Conservation (phyloP, 2,797 vertebrate genomes). For the Eremophila alpestris region DNA sequence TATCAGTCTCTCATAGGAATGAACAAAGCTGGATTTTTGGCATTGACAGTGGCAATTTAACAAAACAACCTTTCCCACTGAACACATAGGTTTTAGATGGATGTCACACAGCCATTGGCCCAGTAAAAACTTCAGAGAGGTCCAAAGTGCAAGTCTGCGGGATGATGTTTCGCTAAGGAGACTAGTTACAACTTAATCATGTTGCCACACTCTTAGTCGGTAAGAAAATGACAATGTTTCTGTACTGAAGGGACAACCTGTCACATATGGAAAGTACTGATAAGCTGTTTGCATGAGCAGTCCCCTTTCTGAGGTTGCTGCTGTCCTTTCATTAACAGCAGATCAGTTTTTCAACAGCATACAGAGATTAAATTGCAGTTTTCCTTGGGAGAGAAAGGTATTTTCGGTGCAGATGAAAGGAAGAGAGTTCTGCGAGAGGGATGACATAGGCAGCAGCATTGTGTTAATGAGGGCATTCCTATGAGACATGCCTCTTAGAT, state of each 20-base stretch:
- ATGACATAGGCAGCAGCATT: not conserved
- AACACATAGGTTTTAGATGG: not conserved
- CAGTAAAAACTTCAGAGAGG: not conserved
- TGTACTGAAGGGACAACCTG: not conserved
- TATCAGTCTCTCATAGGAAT: not conserved
- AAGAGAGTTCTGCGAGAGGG: not conserved
- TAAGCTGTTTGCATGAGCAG: not conserved
- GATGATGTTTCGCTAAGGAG: not conserved
- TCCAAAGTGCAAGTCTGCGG: not conserved
- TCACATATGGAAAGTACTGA: not conserved
- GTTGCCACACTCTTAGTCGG: fast-evolving
- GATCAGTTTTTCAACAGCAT: not conserved
- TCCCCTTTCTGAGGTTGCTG: not conserved
- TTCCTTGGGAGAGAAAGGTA: not conserved
- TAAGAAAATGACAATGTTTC: not conserved
- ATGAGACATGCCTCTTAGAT: not conserved
- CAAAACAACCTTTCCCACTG: not conserved
- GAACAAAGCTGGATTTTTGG: not conserved
- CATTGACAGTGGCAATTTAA: not conserved
- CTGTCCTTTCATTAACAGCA: not conserved
- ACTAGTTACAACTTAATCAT: not conserved
- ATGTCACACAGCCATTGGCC: not conserved
- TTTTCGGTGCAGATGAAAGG: constrained; percentile 21
- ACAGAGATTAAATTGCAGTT: not conserved
- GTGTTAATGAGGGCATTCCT: not conserved